Conservation (phyloP, 2,113 vertebrate genomes). For the Serinus canaria region DNA sequence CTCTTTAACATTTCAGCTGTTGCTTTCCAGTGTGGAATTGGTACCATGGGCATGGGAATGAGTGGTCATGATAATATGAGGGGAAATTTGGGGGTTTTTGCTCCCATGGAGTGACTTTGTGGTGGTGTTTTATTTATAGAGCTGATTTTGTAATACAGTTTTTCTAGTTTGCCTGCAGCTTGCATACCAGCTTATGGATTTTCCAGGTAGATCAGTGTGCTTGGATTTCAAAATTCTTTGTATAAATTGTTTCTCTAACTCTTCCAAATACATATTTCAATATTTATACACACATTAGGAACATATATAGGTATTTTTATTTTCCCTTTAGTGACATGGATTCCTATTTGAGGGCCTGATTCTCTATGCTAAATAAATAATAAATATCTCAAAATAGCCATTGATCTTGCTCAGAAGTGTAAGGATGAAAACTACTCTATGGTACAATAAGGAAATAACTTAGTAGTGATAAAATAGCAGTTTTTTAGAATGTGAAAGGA, state of each 20-base stretch:
- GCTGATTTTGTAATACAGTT: not conserved
- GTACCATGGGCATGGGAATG: not conserved
- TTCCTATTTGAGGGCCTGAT: not conserved
- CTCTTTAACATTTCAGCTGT: not conserved
- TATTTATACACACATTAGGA: not conserved
- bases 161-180: not conserved
- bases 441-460: not conserved
- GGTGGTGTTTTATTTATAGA: not conserved
- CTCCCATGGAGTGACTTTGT: not conserved
- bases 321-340: not conserved
- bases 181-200: not conserved
- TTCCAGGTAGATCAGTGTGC: not conserved
- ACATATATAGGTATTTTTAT: not conserved
- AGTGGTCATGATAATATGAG: fast-evolving
- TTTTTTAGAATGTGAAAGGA: not conserved
- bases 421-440: not conserved
- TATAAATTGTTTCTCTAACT: not conserved
- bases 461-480: not conserved
- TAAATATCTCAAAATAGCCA: not conserved
- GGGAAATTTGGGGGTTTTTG: not conserved
- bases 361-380: not conserved
- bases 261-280: not conserved
- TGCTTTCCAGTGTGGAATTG: not conserved
- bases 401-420: not conserved
- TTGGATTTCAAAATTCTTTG: not conserved